Evolutionary conservation across 2,797 vertebrate genomes (phyloP), one percentile per base, ranked within the genome.

Genomic region (Podarcis siculus): DNA sequence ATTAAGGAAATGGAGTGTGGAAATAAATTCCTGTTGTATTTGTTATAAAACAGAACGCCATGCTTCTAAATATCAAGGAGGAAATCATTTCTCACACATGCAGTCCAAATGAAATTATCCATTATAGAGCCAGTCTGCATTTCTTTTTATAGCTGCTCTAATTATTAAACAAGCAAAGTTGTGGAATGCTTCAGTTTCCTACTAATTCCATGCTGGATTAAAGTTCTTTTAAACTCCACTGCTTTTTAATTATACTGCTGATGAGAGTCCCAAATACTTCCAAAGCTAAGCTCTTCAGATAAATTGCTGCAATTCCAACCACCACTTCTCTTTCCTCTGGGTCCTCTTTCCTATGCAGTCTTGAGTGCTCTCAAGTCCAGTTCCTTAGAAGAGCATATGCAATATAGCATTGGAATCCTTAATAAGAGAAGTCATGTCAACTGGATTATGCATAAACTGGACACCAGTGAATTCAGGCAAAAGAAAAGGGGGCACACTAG

Each of bases 181-280:
- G 30, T 90, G 77, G 73, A 90, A 91, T 87, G 61, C 80, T 94
- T 95, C 83, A 89, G 85, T 85, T 89, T 85, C 58, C 71, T 61
- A 87, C 83, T 95, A 93, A 94, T 92, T 95, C 55, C 86, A 88
- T 89, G 89, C 89, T 66, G 71, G 85, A 92, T 94, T 94, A 93
- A 91, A 84, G 71, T 89, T 87, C 23, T 89, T 93, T 92, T 91
- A 95, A 95, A 94, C 61, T 2, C 90, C 69, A 91, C 71, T 90
- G 82, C 87, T 92, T 95, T 95, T 96, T 94, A 96, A 93, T 95
- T 95, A 92, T 83, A 83, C 90, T 92, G 87, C 87, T 94, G 94
- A 94, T 75, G 67, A 58, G 21, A 87, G 86, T 89, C 85, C 89
- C 89, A 93, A 89, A 25, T 88, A 80, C 37, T 37, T 88, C 75